phyloP scores from a whole-genome alignment of 2,113 vertebrate genomes.

The Nannospalax galili region DNA sequence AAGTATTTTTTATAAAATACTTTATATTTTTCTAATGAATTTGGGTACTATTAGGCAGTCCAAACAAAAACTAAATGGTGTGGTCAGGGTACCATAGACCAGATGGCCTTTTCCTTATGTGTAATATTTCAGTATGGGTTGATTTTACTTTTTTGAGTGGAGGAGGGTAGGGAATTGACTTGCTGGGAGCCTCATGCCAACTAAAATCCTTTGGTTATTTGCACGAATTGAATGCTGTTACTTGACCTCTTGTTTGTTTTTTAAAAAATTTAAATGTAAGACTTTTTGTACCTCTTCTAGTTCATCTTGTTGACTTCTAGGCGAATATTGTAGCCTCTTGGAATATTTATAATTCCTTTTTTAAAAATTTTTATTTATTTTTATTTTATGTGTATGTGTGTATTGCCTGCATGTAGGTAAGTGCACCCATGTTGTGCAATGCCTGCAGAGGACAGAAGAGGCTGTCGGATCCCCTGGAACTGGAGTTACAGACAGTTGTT shows the following conservation, averaged over 20 bases:
- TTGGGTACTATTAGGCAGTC: neutral
- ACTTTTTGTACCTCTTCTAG: neutral
- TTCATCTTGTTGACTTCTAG: slow-evolving; percentile 23
- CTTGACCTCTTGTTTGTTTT: neutral
- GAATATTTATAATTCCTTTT: neutral
- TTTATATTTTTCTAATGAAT: neutral
- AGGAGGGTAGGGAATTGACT: neutral
- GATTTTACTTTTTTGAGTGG: neutral
- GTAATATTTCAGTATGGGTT: neutral
- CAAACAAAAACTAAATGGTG: neutral
- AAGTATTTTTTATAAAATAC: neutral
- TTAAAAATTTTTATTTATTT: too few relatives aligned
- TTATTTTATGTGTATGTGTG: too few relatives aligned
- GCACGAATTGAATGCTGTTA: neutral
- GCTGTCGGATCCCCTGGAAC: too few relatives aligned
- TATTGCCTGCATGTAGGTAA: too few relatives aligned
- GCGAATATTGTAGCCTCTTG: neutral
- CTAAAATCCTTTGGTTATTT: neutral
- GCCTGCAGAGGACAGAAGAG: too few relatives aligned
- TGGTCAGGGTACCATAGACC: neutral
- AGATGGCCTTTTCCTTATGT: neutral
- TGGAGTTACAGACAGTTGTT: too few relatives aligned
- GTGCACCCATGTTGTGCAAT: too few relatives aligned
- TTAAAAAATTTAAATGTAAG: slow-evolving; percentile 21
- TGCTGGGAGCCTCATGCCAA: neutral